phyloP scores from a whole-genome alignment of 2,888 invertebrate species.

The Drosophila recens region DNA sequence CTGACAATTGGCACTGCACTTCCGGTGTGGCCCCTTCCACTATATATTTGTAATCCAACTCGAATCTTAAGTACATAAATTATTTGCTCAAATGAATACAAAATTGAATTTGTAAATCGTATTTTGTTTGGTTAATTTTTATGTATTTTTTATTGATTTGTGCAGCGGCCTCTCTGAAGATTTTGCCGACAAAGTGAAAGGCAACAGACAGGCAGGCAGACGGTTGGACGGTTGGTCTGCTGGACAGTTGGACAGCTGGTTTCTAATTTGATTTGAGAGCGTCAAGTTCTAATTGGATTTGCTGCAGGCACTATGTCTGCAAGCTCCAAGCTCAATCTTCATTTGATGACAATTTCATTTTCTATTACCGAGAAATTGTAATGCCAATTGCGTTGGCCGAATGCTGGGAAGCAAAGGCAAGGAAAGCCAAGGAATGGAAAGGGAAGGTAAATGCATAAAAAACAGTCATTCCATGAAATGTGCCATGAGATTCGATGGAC shows the following conservation, averaged over 20 bases:
- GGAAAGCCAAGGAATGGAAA: background rate
- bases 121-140: background rate
- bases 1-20: conserved; percentile 24
- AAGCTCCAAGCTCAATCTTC: conserved; percentile 62
- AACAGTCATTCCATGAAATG: conserved; percentile 29
- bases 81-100: conserved; percentile 15
- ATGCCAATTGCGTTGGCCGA: conserved; percentile 61
- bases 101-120: conserved; percentile 13
- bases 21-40: conserved; percentile 1
- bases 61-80: conserved; percentile 42
- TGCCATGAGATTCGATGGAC: conserved; percentile 13
- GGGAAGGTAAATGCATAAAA: conserved; percentile 62
- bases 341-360: conserved; percentile 79
- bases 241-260: conserved; percentile 25
- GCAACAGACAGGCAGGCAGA: background rate
- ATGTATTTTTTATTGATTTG: conserved; percentile 50
- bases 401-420: background rate
- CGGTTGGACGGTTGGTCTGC: background rate
- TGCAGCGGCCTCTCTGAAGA: conserved; percentile 34
- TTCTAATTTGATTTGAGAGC: conserved; percentile 74
- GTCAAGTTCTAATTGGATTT: conserved; percentile 76
- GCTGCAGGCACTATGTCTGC: conserved; percentile 46
- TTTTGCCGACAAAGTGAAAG: conserved; percentile 39
- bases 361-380: conserved; percentile 68
- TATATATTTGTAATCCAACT: background rate